These are phyloP conservation scores for Zosterops japonicus DNA, from an alignment of 2,113 vertebrate genomes.

Conservation along the genomic window DNA sequence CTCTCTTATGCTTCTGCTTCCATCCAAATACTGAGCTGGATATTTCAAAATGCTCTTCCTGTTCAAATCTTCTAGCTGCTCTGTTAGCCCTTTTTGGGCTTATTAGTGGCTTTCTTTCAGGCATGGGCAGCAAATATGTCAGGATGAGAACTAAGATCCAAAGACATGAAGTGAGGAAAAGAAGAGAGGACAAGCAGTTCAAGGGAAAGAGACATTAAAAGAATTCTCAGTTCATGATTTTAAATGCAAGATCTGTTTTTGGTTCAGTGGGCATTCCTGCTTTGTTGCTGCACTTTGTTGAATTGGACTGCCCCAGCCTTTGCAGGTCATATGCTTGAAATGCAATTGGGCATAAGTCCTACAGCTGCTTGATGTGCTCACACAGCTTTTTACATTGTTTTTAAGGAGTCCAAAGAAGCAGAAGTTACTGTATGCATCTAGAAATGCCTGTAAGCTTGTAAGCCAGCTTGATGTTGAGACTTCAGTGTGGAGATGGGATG, in stretches of 20 bases:
- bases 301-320: not conserved
- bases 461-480: not conserved
- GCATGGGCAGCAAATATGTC: not conserved
- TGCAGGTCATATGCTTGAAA: not conserved
- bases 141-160: not conserved
- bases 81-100: not conserved
- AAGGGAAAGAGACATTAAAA: not conserved
- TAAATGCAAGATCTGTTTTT: not conserved
- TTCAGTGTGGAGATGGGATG: not conserved
- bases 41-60: not conserved
- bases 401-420: not conserved
- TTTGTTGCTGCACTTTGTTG: not conserved
- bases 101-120: not conserved
- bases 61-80: not conserved
- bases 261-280: not conserved
- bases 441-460: not conserved
- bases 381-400: not conserved
- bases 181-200: not conserved
- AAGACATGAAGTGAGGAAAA: not conserved
- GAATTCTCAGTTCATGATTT: not conserved
- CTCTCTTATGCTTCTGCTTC: not conserved
- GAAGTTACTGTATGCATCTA: not conserved
- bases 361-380: not conserved
- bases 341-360: not conserved
- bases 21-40: not conserved